Conservation (phyloP, 2,888 invertebrate genomes). For the Ophion ellenae region DNA sequence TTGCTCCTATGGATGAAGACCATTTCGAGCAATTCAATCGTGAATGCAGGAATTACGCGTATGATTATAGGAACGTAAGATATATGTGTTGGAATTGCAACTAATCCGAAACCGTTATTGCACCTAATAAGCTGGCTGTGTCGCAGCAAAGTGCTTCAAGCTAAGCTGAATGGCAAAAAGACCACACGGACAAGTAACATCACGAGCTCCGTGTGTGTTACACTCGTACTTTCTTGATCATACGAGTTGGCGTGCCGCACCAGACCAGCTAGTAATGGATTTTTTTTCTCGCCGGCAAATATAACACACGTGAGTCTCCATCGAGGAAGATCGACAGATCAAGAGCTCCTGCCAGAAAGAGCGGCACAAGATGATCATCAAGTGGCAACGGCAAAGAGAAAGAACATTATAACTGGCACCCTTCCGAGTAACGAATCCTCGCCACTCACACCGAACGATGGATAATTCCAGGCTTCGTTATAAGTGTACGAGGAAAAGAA, state of each 20-base stretch:
- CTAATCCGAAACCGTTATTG: conserved; percentile 31
- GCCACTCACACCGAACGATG: conserved; percentile 72
- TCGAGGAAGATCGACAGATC: conserved; percentile 20
- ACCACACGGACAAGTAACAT: conserved; percentile 22
- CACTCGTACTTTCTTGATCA: conserved; percentile 34
- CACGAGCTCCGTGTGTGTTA: conserved; percentile 23
- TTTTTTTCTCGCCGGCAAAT: conserved; percentile 30
- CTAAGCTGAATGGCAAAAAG: conserved; percentile 15
- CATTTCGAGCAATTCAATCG: not conserved
- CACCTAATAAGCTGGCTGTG: conserved; percentile 30
- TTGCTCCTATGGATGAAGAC: not conserved
- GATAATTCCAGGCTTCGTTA: conserved; percentile 75
- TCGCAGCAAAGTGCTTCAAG: conserved; percentile 1
- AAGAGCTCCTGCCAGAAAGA: conserved; percentile 8
- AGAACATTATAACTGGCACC: conserved; percentile 67
- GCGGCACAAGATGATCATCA: conserved; percentile 69
- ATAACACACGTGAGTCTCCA: conserved; percentile 24
- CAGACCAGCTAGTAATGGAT: conserved; percentile 31
- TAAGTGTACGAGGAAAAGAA: conserved; percentile 68
- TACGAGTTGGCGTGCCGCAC: conserved; percentile 51
- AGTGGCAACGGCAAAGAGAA: conserved; percentile 61
- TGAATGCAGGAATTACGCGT: not conserved
- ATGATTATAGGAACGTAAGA: not conserved
- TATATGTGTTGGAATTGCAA: conserved; percentile 13
- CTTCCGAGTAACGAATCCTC: conserved; percentile 66